Base-by-base conservation (phyloP, 2,888 invertebrate genomes). In the Spilarctia lutea region DNA sequence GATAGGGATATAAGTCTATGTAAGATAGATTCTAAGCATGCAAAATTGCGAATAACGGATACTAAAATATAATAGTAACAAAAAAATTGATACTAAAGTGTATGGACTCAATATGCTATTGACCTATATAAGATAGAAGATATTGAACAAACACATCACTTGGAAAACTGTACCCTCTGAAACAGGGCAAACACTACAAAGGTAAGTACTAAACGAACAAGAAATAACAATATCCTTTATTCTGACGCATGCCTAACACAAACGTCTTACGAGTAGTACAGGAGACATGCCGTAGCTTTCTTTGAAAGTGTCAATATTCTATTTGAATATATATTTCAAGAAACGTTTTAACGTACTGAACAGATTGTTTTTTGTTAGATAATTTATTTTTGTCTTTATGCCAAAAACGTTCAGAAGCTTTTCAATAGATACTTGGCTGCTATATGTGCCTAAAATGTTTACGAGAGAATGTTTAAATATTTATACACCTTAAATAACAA, bases 191-290 rank as follows among this genome's bases (percentile, higher is more conserved):
- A 86, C 81, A 86, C 81, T 83, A 84, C 84, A 86, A 87, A 87
- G 86, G 88, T 86, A 85, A 85, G 84, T 83, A 85, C 84, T 86
- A 85, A 89, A 86, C 81, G 87, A 86, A 85, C 84, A 81, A 88
- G 84, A 88, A 89, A 90, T 89, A 89, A 90, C 87, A 88, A 87
- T 89, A 88, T 88, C 83, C 85, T 88, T 86, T 88, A 88, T 87
- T 85, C 78, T 82, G 81, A 83, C 77, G 73, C 84, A 78, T 77
- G 60, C 72, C 75, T 78, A 74, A 76, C 52, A 81, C 81, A 83
- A 83, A 81, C 82, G 75, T 75, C 77, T 78, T 35, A n/a, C n/a
- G 35, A 4, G 6, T 70, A 75, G 71, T 67, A 71, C 68, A 63
- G 66, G n/a, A 56, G 60, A 66, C 56, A 69, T 30, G 35, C 30